Evolutionary conservation across 2,888 invertebrate genomes (phyloP), one percentile per base, ranked within the genome.

Genomic region (Sycophila texana): DNA sequence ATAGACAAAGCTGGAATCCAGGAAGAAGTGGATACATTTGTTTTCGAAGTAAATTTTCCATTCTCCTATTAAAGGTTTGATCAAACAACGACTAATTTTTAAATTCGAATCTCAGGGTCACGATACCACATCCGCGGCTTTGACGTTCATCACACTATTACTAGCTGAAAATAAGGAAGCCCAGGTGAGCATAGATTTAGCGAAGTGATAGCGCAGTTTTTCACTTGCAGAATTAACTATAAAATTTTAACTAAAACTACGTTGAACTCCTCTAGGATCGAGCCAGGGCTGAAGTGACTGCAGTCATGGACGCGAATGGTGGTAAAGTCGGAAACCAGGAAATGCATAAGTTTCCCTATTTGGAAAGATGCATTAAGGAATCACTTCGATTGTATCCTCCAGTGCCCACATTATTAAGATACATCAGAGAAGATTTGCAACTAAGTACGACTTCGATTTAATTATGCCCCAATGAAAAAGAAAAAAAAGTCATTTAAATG

Each of bases 301-400:
- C 91, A 73, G 91, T 92, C 0, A 86, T 91, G 0, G 89, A 92
- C 77, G 93, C 93, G 87, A 90, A 91, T 20, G 85, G 89, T n/a
- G 92, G 89, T 0, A 91, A 92, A 3, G 87, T 91, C 0, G 91
- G 92, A 1, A 92, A 91, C 1, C 91, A 92, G 53, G 93, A 94
- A 83, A 88, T 95, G 20, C 88, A 92, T 81, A 92, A 93, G 77
- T 93, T 95, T 93, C 92, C 92, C 79, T 95, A 94, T 85, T 90
- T 95, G 80, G 95, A 95, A 83, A 93, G 93, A 84, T 94, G 94
- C 83, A 93, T 95, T 66, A 95, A 95, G 87, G 95, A 95, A 87
- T 91, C 94, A 0, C 85, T 95, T 73, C 89, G 95, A 68, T 86
- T 95, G 12, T 94, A 93, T 83, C 95, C 95, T 0, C 94, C 94